Base-by-base conservation (phyloP, 2,797 vertebrate species). In the Hippocampus kuda region DNA sequence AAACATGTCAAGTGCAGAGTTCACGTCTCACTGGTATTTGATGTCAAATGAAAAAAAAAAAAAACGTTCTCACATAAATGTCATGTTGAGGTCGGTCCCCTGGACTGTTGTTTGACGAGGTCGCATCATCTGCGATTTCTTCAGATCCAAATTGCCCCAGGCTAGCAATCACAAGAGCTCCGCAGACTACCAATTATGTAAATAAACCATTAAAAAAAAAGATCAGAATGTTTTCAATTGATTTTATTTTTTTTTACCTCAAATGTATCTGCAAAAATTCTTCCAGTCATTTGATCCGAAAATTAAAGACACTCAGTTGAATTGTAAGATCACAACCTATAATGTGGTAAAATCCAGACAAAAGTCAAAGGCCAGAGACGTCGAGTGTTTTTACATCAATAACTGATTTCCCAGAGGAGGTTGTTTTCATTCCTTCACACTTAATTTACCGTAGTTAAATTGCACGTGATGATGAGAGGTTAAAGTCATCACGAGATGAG, bases 371-470 rank as follows among this genome's bases (percentile, higher is more conserved):
- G 77, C 77, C 77, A 78, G 18, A 34, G 16, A 54, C 61, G 10
- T 67, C 70, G 51, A 76, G 48, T 68, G 41, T 62, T 68, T 66
- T 78, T 68, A 66, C 70, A 85, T 86, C 77, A 76, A 81, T 84
- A 81, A 74, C 49, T 71, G 74, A 78, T 77, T 83, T 79, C 74
- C 74, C 71, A 54, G 18, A 24, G 22, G 76, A 34, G 67, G 20
- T 44, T 77, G 67, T 82, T 56, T 69, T 80, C 46, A 71, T 73
- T 72, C 71, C 70, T 74, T 77, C 70, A 79, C 72, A 73, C 62
- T 77, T 72, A 70, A 79, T 79, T 74, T 70, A 38, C 34, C 34
- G 7, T 38, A 41, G 71, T 67, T 56, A 30, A 13, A 30, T 22
- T n/a, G 4, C 30, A 63, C 46, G 69, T 10, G 34, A 54, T 54